A percentile compares a stretch with the other conserved stretches of the same genome.
Conservation (phyloP, 2,888 invertebrate genomes). For the Lycia hirtaria region DNA sequence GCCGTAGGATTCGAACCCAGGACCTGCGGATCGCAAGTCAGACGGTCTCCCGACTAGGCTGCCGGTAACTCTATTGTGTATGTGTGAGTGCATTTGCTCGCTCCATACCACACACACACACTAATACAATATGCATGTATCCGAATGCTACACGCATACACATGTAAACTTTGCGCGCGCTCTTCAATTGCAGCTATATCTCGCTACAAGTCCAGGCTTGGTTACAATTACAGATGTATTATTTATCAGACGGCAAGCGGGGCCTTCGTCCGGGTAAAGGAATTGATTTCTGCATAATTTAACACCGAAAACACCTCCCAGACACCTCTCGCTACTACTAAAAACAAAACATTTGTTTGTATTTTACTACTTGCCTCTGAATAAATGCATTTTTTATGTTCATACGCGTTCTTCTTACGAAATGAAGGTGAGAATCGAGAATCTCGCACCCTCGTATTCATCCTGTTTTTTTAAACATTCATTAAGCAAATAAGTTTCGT, state of each 20-base stretch:
- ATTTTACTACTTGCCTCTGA: constrained; percentile 75
- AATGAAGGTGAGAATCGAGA: constrained; percentile 47
- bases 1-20: no score
- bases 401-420: constrained; percentile 50
- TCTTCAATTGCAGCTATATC: no score
- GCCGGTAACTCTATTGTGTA: no score
- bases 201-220: constrained; percentile 54
- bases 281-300: constrained; percentile 86
- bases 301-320: constrained; percentile 77
- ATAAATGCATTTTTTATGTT: constrained; percentile 73
- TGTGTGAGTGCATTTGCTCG: no score
- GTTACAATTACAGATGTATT: constrained; percentile 82
- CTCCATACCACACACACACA: no score
- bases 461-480: constrained; percentile 45
- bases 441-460: constrained; percentile 18
- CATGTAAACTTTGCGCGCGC: no score
- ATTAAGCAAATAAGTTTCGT: constrained; percentile 52
- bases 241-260: constrained; percentile 73
- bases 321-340: constrained; percentile 73
- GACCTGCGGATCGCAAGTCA: no score
- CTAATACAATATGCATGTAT: no score
- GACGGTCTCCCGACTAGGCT: no score
- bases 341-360: constrained; percentile 82
- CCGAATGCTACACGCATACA: no score
- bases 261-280: constrained; percentile 71